phyloP scores from a whole-genome alignment of 2,888 invertebrate genomes.

The Tanytarsus gracilentus region DNA sequence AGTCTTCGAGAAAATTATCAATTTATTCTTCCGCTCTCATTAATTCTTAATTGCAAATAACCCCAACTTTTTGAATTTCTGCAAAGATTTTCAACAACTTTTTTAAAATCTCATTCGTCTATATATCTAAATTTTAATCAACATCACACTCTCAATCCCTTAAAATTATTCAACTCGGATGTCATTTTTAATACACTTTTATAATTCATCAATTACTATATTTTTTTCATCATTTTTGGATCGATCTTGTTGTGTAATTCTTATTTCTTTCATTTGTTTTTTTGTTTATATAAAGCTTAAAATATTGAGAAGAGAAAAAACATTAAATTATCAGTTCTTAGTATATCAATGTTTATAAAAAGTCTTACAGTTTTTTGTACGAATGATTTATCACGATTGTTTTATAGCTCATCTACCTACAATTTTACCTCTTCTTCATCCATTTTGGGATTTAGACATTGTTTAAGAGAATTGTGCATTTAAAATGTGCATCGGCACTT shows the following conservation, averaged over 20 bases:
- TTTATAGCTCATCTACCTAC: constrained; percentile 19
- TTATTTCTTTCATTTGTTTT: no score
- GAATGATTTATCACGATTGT: constrained; percentile 26
- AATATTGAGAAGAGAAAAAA: constrained; percentile 28
- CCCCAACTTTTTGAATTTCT: no score
- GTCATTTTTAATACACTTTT: not conserved
- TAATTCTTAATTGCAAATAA: no score
- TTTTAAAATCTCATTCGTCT: not conserved
- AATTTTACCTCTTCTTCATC: not conserved
- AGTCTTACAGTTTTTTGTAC: constrained; percentile 28
- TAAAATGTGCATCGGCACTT: constrained; percentile 7
- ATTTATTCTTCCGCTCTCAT: no score
- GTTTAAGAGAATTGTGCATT: not conserved
- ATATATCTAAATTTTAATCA: no score
- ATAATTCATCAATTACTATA: not conserved
- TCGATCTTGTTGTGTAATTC: constrained; percentile 8
- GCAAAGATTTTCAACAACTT: no score
- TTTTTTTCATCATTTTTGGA: constrained; percentile 10
- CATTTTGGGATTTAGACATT: no score
- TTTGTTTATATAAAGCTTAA: constrained; percentile 27
- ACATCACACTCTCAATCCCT: no score
- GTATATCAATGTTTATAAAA: constrained; percentile 28
- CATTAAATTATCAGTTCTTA: constrained; percentile 29
- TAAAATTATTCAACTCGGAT: no score
- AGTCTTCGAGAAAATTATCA: no score